Evolutionary conservation across 2,888 invertebrate genomes (phyloP), one percentile per base, ranked within the genome.

Genomic region (Drosophila merina): DNA sequence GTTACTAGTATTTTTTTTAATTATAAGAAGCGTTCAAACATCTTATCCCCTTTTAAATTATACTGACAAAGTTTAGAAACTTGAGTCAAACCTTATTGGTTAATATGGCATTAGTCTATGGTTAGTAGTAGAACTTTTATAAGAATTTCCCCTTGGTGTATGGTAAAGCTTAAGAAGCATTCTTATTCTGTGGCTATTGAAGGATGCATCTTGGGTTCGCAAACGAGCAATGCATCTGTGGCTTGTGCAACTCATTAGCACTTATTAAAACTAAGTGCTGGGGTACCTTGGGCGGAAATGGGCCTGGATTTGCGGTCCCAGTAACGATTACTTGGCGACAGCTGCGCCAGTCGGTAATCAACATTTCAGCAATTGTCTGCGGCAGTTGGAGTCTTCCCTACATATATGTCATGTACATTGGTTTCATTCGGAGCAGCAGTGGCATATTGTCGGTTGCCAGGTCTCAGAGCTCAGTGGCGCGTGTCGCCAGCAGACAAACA

Each of bases 221-320:
- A 42, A 50, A 26, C 12, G 57, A 33, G 36, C 57, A 20, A 40
- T 57, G 44, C 50, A 33, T 36, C 62, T 63, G 38, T 20, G 66
- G 64, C 72, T 77, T 79, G 76, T 74, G 79, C 79, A 89, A 89
- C 89, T 89, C 89, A 89, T 89, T 89, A 89, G 86, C 89, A 89
- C 89, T 89, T 89, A 88, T 89, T 89, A 89, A 89, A 88, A 74
- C 76, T 76, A 86, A 89, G 79, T 82, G 88, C 81, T 70, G 72
- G 54, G 30, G 48, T 1, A 51, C 50, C 75, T 38, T 55, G 54
- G n/a, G 74, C 83, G 85, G 85, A 85, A 85, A 75, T 79, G 77
- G 68, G 66, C 57, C 50, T 66, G 78, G 87, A 84, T 83, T 76
- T 78, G 74, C 57, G 68, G 64, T 71, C 60, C 54, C 45, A 49